Base-by-base conservation (phyloP, 2,113 vertebrate genomes). In the Chaetodon auriga region DNA sequence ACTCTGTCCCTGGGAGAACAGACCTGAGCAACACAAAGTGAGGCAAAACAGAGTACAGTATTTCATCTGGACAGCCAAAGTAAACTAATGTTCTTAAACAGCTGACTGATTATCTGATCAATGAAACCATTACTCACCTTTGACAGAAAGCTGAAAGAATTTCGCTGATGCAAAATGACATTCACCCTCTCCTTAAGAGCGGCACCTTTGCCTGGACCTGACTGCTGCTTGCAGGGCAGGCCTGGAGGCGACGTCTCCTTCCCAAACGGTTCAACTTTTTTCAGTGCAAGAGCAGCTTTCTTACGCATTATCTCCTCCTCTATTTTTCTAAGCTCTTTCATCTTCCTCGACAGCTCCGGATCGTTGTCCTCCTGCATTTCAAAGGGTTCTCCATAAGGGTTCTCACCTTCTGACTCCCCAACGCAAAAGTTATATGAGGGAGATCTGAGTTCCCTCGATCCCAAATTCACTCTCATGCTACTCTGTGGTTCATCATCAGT, bases 121-220 rank as follows among this genome's bases (percentile, higher is more conserved):
- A 25, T 54, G 11, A 25, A 51, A 6, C 3, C 4, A 0, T 18
- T n/a, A 36, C 70, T 88, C 60, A 93, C 93, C 88, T 82, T 76
- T 19, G 69, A 54, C 58, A 58, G 38, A 61, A 70, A 65, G 36
- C 68, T 36, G 6, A 1, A 19, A 25, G 75, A 30, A 38, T 68
- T 41, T 1, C 51, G 77, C 25, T 79, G 84, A 66, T 68, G 75
- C 49, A 94, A 62, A 76, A 94, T 90, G 0, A 0, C 11, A 15
- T 61, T 80, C 46, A 94, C 93, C 45, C 89, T 86, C 8, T 90
- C 83, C 82, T 46, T 76, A 0, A 94, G 91, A 30, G 75, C 49
- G 68, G 49, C 30, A 21, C 7, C 49, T 2, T 25, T 11, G 9
- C 25, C 15, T 48, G 11, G 0, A 14, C 15, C 19, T 5, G 66